Evolutionary conservation across 1,140 invertebrate genomes (phyloP), one percentile per base, ranked within the genome.

Genomic region (Temnothorax longispinosus): DNA sequence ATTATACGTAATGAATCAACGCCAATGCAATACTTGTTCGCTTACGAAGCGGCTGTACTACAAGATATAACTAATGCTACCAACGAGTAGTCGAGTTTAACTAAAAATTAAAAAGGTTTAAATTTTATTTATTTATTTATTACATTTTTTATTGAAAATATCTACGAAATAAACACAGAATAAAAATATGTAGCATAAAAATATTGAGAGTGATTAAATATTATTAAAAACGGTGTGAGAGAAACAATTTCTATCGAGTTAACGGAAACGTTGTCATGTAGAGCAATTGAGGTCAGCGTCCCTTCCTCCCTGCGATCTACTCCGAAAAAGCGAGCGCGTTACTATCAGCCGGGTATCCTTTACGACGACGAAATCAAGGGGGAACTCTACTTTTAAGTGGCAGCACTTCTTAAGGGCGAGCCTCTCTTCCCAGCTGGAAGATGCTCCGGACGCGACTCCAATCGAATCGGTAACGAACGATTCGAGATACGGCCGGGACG

Each of bases 381-480:
- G 52, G 58, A 32, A 78, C 60, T 77, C 85, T 84, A 87, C 77
- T 87, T 89, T 90, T 89, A 89, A 90, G 81, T 90, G 89, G 88
- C 69, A 84, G 54, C 88, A 85, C 88, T 89, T 69, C 56, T 56
- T 41, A 52, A 74, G 52, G 82, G 38, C 60, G 69, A 75, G 41
- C 27, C 47, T 52, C 41, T 72, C 35, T 21, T 47, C 87, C 41
- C 52, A 27, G 56, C 44, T 75, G 54, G 58, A 72, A 86, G 78
- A 52, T 78, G 77, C 64, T 18, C 74, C 56, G 85, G 77, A 65
- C 85, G 80, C 54, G 65, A 64, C 89, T 89, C 89, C 94, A 93
- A 94, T 95, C 94, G 94, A 94, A 95, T 94, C 90, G 94, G 94
- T 94, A 94, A 95, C 94, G 93, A 94, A 95, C 93, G 94, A 93